phyloP scores from a whole-genome alignment of 2,113 vertebrate species.

The Himantopus leucocephalus region DNA sequence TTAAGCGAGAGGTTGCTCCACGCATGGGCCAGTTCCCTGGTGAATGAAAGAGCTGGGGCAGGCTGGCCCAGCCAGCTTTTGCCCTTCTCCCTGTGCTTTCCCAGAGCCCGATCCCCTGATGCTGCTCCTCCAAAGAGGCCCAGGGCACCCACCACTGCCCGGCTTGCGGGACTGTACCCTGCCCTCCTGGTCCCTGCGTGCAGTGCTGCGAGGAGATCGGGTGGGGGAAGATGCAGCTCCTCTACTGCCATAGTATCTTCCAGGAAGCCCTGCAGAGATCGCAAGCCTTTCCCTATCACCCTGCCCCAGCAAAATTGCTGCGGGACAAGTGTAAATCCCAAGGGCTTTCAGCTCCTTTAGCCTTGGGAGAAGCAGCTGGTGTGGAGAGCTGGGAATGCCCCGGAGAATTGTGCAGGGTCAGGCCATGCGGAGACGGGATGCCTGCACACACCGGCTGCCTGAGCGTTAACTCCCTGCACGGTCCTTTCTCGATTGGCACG shows the following conservation, averaged over 20 bases:
- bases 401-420: not conserved
- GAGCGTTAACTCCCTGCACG: not conserved
- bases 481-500: not conserved
- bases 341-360: not conserved
- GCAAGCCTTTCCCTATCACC: not conserved
- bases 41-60: not conserved
- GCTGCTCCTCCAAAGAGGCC: not conserved
- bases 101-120: not conserved
- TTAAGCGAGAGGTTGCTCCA: not conserved
- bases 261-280: not conserved
- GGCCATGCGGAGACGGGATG: not conserved
- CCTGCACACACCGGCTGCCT: not conserved
- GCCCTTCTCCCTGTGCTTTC: not conserved
- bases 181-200: fast-evolving
- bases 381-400: not conserved
- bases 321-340: not conserved
- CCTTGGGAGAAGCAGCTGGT: not conserved
- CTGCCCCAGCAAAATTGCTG: not conserved
- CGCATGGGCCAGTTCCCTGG: not conserved
- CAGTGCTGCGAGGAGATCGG: fast-evolving
- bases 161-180: fast-evolving
- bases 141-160: fast-evolving
- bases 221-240: not conserved
- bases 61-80: not conserved
- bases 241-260: not conserved